These are phyloP conservation scores for Falcunculus frontatus DNA, from an alignment of 2,113 vertebrate genomes.

Conservation along the genomic window DNA sequence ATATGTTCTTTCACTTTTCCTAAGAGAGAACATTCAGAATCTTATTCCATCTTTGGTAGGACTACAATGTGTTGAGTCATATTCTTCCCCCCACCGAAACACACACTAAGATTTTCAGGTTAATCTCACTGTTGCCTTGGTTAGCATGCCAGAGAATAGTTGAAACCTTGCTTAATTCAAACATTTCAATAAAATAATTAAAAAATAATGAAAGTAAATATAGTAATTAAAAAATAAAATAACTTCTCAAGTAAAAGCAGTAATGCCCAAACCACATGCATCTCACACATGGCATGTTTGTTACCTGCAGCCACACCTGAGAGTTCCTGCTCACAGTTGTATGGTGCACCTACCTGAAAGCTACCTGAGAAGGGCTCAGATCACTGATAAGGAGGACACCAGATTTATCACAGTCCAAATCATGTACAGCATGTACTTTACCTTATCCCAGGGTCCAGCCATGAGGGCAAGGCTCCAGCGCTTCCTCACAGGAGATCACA, in stretches of 20 bases:
- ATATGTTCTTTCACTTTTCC: not conserved
- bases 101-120: not conserved
- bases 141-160: not conserved
- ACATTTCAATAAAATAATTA: not conserved
- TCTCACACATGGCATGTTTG: not conserved
- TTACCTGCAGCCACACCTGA: not conserved
- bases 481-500: rapidly evolving
- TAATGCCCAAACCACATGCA: not conserved
- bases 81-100: not conserved
- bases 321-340: not conserved
- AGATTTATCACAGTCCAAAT: not conserved
- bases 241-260: not conserved
- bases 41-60: not conserved
- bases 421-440: not conserved
- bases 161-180: not conserved
- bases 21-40: not conserved
- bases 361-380: not conserved
- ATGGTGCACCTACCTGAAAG: not conserved
- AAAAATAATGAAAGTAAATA: not conserved
- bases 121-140: not conserved
- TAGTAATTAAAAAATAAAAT: not conserved
- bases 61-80: not conserved
- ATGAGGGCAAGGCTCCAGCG: not conserved
- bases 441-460: not conserved
- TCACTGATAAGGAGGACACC: not conserved